phyloP scores from a whole-genome alignment of 2,797 vertebrate species.

The Danio kyathit region DNA sequence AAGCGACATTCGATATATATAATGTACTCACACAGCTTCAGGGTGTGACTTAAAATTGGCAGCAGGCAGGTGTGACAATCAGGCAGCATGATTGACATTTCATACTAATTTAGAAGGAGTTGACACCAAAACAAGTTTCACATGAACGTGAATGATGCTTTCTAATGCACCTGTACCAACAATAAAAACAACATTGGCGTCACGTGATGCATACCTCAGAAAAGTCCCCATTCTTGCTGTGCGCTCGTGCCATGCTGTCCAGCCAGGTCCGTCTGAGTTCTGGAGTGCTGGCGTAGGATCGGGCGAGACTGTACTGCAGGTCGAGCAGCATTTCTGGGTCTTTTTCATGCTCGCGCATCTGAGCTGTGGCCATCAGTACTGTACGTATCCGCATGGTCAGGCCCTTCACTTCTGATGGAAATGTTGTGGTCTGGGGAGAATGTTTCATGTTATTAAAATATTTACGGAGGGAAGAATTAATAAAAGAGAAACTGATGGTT shows the following conservation, averaged over 20 bases:
- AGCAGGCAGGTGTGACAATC: no score
- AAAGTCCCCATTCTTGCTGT: constrained; percentile 92
- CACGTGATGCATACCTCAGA: constrained; percentile 85
- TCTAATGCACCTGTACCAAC: background rate
- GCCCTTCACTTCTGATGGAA: constrained; percentile 94
- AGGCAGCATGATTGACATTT: background rate
- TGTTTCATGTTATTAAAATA: background rate
- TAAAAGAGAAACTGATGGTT: background rate
- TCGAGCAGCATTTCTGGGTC: constrained; percentile 97
- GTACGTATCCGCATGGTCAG: constrained; percentile 96
- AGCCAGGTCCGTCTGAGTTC: constrained; percentile 96
- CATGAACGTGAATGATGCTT: background rate
- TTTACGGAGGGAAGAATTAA: background rate
- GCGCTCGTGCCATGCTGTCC: constrained; percentile 97
- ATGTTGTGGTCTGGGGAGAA: constrained; percentile 84
- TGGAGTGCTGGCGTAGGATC: constrained; percentile 95
- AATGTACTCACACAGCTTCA: background rate
- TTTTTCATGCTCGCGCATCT: constrained; percentile 96
- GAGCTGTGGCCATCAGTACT: constrained; percentile 96
- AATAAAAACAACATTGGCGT: background rate
- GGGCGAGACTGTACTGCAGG: constrained; percentile 95
- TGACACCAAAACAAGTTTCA: background rate
- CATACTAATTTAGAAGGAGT: background rate
- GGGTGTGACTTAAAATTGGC: background rate
- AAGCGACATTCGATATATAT: background rate